A percentile compares a stretch with the other conserved stretches of the same genome.
Evolutionary conservation across 2,888 invertebrate genomes (phyloP).

Genomic region (Platyscelio sp.): DNA sequence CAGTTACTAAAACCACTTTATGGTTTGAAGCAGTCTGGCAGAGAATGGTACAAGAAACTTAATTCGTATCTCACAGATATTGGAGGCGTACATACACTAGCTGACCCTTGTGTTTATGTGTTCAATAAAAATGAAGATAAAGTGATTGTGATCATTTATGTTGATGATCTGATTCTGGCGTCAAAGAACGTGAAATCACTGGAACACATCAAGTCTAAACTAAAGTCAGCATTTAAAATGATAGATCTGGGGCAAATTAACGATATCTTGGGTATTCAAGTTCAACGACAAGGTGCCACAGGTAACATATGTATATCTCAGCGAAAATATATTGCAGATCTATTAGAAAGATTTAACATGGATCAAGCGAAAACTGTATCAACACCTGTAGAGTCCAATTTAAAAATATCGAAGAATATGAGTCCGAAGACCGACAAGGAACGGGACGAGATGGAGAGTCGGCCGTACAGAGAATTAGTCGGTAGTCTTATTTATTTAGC

Average conservation of each 20-base stretch:
- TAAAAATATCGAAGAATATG: constrained; percentile 59
- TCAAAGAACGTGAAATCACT: constrained; percentile 48
- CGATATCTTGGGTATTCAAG: constrained; percentile 52
- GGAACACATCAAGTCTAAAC: constrained; percentile 40
- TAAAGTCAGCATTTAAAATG: constrained; percentile 66
- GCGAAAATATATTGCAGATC: constrained; percentile 57
- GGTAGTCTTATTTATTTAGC: constrained; percentile 71
- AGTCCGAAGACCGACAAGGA: constrained; percentile 34
- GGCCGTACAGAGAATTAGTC: constrained; percentile 69
- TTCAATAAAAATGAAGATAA: constrained; percentile 26
- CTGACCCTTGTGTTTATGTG: constrained; percentile 69
- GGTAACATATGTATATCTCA: constrained; percentile 65
- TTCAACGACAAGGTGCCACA: constrained; percentile 55
- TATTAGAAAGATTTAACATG: constrained; percentile 67
- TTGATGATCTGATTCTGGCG: constrained; percentile 62
- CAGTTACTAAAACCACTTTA: constrained; percentile 65
- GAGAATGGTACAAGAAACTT: constrained; percentile 58
- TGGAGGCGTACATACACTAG: constrained; percentile 33
- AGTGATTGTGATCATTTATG: constrained; percentile 57
- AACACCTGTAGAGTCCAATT: constrained; percentile 67
- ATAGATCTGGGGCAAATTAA: constrained; percentile 62
- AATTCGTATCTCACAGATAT: constrained; percentile 20
- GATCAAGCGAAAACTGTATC: constrained; percentile 39
- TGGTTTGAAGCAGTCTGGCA: constrained; percentile 68
- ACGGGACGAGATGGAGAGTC: constrained; percentile 41